Conservation (phyloP, 2,797 vertebrate genomes). For the Diplodus puntazzo region DNA sequence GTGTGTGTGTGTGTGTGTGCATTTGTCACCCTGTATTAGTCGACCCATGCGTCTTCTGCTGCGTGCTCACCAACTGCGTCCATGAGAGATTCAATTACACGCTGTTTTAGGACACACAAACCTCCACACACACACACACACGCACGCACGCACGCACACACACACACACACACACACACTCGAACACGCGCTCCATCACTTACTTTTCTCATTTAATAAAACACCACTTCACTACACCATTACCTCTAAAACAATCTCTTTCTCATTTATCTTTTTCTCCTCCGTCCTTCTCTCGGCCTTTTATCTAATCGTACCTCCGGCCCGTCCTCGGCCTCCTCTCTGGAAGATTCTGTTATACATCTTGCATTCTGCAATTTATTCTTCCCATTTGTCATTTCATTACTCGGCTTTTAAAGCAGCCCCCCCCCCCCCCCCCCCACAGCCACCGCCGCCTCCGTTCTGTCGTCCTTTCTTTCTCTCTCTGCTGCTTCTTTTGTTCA, state of each 20-base stretch:
- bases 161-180: background rate
- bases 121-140: conserved; percentile 24
- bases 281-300: conserved; percentile 27
- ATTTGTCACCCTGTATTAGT: conserved; percentile 67
- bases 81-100: conserved; percentile 60
- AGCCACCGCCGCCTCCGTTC: no score
- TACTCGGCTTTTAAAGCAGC: conserved; percentile 36
- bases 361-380: conserved; percentile 49
- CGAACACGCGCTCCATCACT: conserved; percentile 47
- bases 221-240: conserved; percentile 59
- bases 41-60: conserved; percentile 64
- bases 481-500: conserved; percentile 16
- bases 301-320: conserved; percentile 56
- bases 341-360: conserved; percentile 47
- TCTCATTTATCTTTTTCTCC: conserved; percentile 59
- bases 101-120: conserved; percentile 26
- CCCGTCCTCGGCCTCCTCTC: background rate
- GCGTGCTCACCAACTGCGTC: conserved; percentile 20
- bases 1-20: conserved; percentile 8
- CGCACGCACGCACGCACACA: no score
- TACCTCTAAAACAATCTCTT: conserved; percentile 62
- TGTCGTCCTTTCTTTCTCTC: background rate
- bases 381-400: conserved; percentile 58
- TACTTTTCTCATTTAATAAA: conserved; percentile 70
- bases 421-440: no score